Evolutionary conservation across 2,113 vertebrate species (phyloP).

Genomic region (Thunnus maccoyii): DNA sequence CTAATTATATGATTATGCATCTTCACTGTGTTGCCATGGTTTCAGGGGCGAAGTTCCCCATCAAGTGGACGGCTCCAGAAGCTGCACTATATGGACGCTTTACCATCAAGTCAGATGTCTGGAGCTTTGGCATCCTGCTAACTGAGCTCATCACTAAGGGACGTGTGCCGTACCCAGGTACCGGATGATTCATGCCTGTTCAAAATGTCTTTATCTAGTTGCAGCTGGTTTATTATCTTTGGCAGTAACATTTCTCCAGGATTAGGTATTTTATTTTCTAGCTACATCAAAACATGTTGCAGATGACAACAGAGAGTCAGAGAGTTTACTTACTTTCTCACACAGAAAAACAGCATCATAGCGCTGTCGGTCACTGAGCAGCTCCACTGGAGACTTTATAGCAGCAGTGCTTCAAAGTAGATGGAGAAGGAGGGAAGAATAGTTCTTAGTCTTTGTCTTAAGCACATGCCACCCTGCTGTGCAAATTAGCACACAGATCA

Average conservation of each 20-base stretch:
- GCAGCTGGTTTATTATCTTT: background rate
- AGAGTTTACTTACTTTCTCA: constrained; percentile 2
- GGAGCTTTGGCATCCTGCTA: constrained; percentile 97
- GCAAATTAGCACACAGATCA: constrained; percentile 30
- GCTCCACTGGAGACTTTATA: background rate
- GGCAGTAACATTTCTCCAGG: background rate
- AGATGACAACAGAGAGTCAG: background rate
- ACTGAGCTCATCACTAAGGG: constrained; percentile 98
- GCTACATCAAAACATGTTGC: background rate
- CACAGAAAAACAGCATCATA: background rate
- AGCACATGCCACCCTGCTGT: constrained; percentile 19
- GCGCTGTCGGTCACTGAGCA: background rate
- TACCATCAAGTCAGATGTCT: constrained; percentile 98
- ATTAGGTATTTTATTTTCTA: constrained; percentile 6
- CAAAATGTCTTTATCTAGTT: background rate
- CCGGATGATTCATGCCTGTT: background rate
- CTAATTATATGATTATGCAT: constrained; percentile 63
- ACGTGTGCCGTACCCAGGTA: constrained; percentile 99
- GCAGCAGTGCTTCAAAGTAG: constrained; percentile 1
- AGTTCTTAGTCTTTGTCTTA: background rate
- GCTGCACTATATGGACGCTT: constrained; percentile 95
- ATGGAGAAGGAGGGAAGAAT: background rate
- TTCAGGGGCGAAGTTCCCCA: constrained; percentile 97
- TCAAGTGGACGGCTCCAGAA: constrained; percentile 98
- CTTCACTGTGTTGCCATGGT: constrained; percentile 72